These are phyloP conservation scores for Trichacis sp. DNA, from an alignment of 2,888 invertebrate species.

Conservation along the genomic window DNA sequence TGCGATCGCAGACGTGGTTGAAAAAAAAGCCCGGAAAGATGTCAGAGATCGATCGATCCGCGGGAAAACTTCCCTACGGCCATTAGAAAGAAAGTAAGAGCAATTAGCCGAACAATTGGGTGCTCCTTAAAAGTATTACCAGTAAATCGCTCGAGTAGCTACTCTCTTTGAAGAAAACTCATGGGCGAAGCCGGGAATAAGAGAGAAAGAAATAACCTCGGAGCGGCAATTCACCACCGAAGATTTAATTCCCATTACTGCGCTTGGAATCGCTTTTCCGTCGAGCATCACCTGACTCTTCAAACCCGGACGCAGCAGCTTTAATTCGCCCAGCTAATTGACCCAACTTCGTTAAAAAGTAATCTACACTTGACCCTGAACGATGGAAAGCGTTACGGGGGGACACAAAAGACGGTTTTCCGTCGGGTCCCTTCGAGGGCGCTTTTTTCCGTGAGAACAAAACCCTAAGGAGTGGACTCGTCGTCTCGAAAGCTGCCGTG, in stretches of 20 bases:
- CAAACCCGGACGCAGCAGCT: slow-evolving; percentile 6
- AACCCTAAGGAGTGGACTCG: not conserved
- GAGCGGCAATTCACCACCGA: slow-evolving; percentile 11
- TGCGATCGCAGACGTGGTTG: no score
- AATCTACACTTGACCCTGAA: slow-evolving; percentile 43
- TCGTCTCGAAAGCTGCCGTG: not conserved
- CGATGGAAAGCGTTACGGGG: slow-evolving; percentile 13
- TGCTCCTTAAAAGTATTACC: slow-evolving; percentile 55
- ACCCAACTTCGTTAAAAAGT: slow-evolving; percentile 36
- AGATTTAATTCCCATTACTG: slow-evolving; percentile 39
- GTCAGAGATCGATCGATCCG: slow-evolving; percentile 30
- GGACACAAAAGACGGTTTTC: slow-evolving; percentile 25
- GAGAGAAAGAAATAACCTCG: slow-evolving; percentile 17
- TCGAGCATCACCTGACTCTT: slow-evolving; percentile 29
- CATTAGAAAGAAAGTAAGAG: slow-evolving; percentile 49
- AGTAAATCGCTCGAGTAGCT: slow-evolving; percentile 37
- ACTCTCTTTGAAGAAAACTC: slow-evolving; percentile 33
- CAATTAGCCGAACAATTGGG: slow-evolving; percentile 65
- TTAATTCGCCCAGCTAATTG: slow-evolving; percentile 35
- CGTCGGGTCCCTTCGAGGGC: not conserved
- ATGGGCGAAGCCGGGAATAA: slow-evolving; percentile 23
- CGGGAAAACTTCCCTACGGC: slow-evolving; percentile 15
- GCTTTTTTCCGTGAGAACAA: not conserved
- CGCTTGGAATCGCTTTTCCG: slow-evolving; percentile 25
- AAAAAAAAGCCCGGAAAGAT: slow-evolving; percentile 8